These are phyloP conservation scores for Caenorhabditis zanzibari DNA, from an alignment of 2,888 invertebrate species.

Conservation along the genomic window DNA sequence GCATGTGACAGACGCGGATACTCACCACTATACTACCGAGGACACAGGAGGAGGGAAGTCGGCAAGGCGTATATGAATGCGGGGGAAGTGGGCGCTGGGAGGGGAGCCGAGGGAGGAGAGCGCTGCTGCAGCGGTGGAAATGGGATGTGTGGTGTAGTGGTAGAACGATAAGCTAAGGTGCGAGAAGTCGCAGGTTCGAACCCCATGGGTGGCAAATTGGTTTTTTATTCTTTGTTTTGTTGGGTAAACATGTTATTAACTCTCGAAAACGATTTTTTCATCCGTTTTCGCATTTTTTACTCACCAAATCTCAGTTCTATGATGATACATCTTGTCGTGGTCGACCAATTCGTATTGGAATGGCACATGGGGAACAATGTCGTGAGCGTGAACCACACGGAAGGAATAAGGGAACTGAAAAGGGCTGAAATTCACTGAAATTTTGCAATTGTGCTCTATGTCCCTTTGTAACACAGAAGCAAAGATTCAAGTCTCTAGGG, in stretches of 20 bases:
- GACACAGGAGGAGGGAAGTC: constrained; percentile 40
- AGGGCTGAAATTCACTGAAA: no score
- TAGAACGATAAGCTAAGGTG: background rate
- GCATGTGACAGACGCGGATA: constrained; percentile 78
- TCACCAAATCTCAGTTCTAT: constrained; percentile 51
- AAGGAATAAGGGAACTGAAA: constrained; percentile 64
- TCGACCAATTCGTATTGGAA: constrained; percentile 58
- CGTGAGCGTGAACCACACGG: constrained; percentile 63
- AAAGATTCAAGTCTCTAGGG: no score
- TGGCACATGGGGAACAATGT: constrained; percentile 65
- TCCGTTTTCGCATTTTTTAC: background rate
- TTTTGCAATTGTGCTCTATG: no score
- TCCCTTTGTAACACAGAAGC: no score
- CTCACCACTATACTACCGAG: constrained; percentile 76
- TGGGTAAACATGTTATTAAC: background rate
- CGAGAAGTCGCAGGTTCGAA: no score
- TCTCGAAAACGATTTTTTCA: background rate
- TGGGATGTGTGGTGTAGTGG: background rate
- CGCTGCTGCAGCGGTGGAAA: background rate
- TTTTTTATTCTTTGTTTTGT: background rate
- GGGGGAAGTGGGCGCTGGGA: background rate
- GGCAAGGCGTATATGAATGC: constrained; percentile 9
- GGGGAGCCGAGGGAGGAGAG: background rate
- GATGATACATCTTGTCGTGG: constrained; percentile 64
- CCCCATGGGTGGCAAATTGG: background rate